Base-by-base conservation (phyloP, 2,888 invertebrate genomes). In the Phragmatobia fuliginosa region DNA sequence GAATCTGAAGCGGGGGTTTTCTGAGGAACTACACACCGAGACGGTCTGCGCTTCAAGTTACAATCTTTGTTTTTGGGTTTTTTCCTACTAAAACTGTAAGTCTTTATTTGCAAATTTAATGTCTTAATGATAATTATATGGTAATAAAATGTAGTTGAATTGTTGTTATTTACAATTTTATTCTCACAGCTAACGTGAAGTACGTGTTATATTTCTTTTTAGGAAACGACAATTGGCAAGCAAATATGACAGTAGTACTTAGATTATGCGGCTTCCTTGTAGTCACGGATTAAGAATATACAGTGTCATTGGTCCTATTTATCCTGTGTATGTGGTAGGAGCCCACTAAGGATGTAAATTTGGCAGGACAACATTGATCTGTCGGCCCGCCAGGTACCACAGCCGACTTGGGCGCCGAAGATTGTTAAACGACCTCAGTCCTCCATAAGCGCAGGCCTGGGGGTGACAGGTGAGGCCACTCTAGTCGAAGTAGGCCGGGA, bases 1-100 rank as follows among this genome's bases (percentile, higher is more conserved):
- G 28, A 18, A 18, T 38, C 21, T 41, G 31, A 25, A n/a, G 0
- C 36, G 68, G 67, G 71, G 60, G 59, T 71, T 71, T 65, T 61
- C 65, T 67, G 33, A 28, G 33, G 32, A 49, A 6, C 28, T 45
- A 45, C 21, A 31, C 21, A 60, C 59, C 59, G 56, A 21, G 59
- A 60, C 59, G 28, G 28, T 7, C 28, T 28, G 4, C 16, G 10
- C 0, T 49, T 49, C n/a, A 49, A 28, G 14, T 28, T 28, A 14
- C 16, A 25, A 28, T 56, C 28, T 28, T 6, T 7, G 0, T 56
- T 52, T 56, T 56, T 62, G 38, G 41, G 41, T 62, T 62, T 61
- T 38, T 49, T 28, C 14, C 25, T 56, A 16, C 11, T 28, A 28
- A 28, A 56, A 33, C 8, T 21, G 2, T 31, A 59, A 32, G n/a